Evolutionary conservation across 2,888 invertebrate genomes (phyloP).

Genomic region (Drosophila anceps): DNA sequence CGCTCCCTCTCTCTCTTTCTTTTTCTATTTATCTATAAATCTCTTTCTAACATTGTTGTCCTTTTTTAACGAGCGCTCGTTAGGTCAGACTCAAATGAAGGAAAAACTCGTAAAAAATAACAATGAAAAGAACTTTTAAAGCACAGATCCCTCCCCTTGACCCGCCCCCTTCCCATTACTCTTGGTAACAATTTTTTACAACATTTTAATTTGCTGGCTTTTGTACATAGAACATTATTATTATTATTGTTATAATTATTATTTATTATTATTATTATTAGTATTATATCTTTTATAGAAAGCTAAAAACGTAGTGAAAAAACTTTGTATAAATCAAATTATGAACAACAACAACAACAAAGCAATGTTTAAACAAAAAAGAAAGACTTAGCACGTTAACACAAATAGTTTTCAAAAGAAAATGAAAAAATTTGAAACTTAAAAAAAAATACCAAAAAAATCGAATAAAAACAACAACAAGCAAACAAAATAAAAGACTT

Average conservation of each 20-base stretch:
- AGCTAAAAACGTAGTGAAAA: conserved; percentile 45
- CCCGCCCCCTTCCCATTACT: not conserved
- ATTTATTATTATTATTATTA: conserved; percentile 38
- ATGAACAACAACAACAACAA: conserved; percentile 47
- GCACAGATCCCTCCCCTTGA: not conserved
- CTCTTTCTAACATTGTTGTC: conserved; percentile 61
- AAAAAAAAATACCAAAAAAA: conserved; percentile 9
- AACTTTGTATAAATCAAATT: conserved; percentile 62
- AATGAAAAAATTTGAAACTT: conserved; percentile 15
- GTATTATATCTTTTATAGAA: conserved; percentile 34
- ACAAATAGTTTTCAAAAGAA: conserved; percentile 54
- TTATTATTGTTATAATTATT: conserved; percentile 28
- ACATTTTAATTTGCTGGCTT: conserved; percentile 62
- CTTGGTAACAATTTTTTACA: conserved; percentile 29
- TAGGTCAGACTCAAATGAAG: conserved; percentile 65
- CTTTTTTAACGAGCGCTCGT: conserved; percentile 80
- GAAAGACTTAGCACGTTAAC: conserved; percentile 79
- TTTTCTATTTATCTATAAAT: not conserved
- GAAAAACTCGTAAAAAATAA: conserved; percentile 69
- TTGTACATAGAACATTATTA: conserved; percentile 50
- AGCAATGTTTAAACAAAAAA: conserved; percentile 65
- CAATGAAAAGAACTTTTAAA: conserved; percentile 20
- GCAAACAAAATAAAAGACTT: conserved; percentile 79
- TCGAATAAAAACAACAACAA: conserved; percentile 41
- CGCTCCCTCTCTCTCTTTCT: not conserved